These are phyloP conservation scores for Parnassius apollo DNA, from an alignment of 2,888 invertebrate species.

Conservation along the genomic window DNA sequence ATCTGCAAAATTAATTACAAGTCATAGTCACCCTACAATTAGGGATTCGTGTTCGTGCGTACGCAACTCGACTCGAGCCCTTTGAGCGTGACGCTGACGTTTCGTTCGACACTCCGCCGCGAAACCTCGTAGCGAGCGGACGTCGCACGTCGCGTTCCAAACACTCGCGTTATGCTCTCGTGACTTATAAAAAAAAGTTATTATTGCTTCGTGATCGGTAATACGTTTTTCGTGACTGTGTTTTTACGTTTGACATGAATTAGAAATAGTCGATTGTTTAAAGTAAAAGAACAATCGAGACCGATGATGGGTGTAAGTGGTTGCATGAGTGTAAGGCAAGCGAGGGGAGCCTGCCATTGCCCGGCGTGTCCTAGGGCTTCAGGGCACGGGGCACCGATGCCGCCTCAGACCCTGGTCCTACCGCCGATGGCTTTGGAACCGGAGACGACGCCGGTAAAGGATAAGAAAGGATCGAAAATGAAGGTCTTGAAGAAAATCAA, in stretches of 20 bases:
- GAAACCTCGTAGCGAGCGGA: constrained; percentile 61
- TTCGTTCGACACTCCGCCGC: constrained; percentile 58
- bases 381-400: constrained; percentile 60
- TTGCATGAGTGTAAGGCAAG: constrained; percentile 80
- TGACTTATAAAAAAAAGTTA: constrained; percentile 19
- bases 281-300: constrained; percentile 36
- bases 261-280: constrained; percentile 28
- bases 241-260: constrained; percentile 35
- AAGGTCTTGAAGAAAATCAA: constrained; percentile 94
- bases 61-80: constrained; percentile 42
- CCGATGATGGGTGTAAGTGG: constrained; percentile 80
- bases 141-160: constrained; percentile 44
- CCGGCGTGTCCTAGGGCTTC: constrained; percentile 75
- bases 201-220: constrained; percentile 31
- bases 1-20: not conserved
- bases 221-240: constrained; percentile 36
- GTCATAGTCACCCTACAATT: constrained; percentile 23
- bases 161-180: constrained; percentile 28
- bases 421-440: constrained; percentile 74
- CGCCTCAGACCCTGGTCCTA: constrained; percentile 70
- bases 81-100: constrained; percentile 7
- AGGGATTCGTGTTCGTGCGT: constrained; percentile 44
- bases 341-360: constrained; percentile 80
- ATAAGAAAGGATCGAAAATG: constrained; percentile 85
- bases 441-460: constrained; percentile 70